Conservation (phyloP, 92 coral and sea anemone genomes). For the Parazoanthus darwini region DNA sequence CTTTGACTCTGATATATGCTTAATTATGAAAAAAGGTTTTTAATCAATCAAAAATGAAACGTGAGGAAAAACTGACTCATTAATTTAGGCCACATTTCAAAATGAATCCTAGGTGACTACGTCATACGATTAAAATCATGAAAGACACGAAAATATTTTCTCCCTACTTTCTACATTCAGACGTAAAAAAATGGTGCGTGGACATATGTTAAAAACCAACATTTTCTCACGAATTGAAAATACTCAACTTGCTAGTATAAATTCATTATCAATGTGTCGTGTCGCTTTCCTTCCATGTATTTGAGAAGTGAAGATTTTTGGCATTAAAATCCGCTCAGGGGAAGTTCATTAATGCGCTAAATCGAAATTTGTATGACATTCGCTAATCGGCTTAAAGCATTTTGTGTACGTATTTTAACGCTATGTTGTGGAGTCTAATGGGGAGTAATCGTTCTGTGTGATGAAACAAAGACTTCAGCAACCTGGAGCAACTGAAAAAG, state of each 20-base stretch:
- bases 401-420: too few relatives aligned
- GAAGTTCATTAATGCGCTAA: not conserved
- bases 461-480: too few relatives aligned
- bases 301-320: not conserved
- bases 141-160: too few relatives aligned
- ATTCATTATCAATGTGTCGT: not conserved
- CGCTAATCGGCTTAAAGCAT: not conserved
- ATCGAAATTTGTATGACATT: not conserved
- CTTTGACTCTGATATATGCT: not conserved
- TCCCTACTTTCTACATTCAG: not conserved
- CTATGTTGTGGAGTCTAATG: too few relatives aligned
- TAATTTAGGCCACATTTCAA: not conserved
- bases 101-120: not conserved
- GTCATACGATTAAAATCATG: not conserved
- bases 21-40: not conserved
- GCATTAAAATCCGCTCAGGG: not conserved
- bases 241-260: not conserved
- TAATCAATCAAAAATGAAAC: not conserved
- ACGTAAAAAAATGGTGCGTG: too few relatives aligned
- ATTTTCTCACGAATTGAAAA: not conserved
- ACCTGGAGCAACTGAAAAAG: too few relatives aligned
- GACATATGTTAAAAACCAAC: not conserved
- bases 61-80: not conserved
- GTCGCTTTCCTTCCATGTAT: not conserved
- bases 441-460: too few relatives aligned